A percentile compares a stretch with the other conserved stretches of the same genome.
These are phyloP conservation scores for Montipora capricornis DNA, from an alignment of 64 coral and sea anemone genomes.

Conservation along the genomic window DNA sequence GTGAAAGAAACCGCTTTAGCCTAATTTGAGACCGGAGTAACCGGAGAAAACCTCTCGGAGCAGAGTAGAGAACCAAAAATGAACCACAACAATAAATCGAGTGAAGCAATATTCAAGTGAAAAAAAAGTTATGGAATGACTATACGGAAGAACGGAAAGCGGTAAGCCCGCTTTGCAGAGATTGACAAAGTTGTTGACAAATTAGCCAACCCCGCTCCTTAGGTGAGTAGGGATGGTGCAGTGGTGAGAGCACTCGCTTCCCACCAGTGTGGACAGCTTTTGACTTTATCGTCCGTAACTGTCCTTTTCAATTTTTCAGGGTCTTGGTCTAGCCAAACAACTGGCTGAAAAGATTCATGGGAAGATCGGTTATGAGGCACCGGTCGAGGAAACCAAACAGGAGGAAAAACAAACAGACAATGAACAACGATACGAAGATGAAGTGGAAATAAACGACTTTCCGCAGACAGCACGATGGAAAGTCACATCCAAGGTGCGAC, in stretches of 20 bases:
- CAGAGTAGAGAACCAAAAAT: too few species aligned
- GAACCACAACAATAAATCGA: too few species aligned
- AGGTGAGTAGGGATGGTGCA: too few species aligned
- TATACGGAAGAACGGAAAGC: conserved; percentile 67
- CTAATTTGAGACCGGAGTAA: too few species aligned
- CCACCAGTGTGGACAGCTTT: too few species aligned
- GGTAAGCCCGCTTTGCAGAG: background rate
- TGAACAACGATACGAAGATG: conserved; percentile 94
- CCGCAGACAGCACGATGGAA: conserved; percentile 97
- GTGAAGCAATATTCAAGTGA: too few species aligned
- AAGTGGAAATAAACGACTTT: conserved; percentile 98
- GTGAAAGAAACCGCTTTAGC: too few species aligned
- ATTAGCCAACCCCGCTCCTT: background rate
- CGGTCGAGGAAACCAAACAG: conserved; percentile 80
- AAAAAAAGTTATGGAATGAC: conserved; percentile 39
- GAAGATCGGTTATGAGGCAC: conserved; percentile 92
- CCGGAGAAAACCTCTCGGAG: too few species aligned
- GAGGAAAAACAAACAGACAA: conserved; percentile 75
- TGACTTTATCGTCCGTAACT: background rate
- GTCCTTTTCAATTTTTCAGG: conserved; percentile 41
- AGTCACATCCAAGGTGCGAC: conserved; percentile 92
- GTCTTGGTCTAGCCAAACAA: conserved; percentile 95
- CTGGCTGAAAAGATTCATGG: conserved; percentile 96
- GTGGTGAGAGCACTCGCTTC: too few species aligned
- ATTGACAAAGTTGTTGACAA: too few species aligned